Conservation (phyloP, 2,797 vertebrate genomes). For the Peromyscus nudipes region DNA sequence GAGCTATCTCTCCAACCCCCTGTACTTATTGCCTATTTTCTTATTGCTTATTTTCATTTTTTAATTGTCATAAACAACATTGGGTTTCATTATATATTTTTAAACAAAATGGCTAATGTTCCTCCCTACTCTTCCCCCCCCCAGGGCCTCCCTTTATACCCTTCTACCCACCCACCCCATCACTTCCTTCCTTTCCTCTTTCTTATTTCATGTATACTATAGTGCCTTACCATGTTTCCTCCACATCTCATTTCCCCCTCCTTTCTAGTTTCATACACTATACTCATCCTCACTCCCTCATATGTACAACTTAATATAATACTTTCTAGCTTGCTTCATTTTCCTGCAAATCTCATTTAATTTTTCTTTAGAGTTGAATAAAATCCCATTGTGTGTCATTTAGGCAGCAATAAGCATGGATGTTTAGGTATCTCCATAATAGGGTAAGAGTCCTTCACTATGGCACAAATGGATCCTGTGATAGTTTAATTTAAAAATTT, state of each 20-base stretch:
- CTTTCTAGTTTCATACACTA: not conserved
- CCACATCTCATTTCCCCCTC: too few relatives aligned
- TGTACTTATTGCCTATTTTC: not conserved
- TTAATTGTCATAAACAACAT: not conserved
- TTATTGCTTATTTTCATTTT: not conserved
- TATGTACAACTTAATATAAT: not conserved
- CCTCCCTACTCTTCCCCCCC: not conserved
- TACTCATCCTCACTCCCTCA: not conserved
- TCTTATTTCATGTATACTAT: not conserved
- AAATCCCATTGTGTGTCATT: not conserved
- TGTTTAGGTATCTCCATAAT: not conserved
- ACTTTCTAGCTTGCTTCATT: not conserved
- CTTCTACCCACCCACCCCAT: not conserved
- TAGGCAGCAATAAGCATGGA: not conserved
- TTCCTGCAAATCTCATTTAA: not conserved
- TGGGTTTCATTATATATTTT: not conserved
- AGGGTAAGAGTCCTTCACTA: not conserved
- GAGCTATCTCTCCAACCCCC: too few relatives aligned
- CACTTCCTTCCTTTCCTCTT: not conserved
- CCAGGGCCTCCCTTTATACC: too few relatives aligned
- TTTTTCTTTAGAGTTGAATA: not conserved
- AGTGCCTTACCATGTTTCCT: not conserved
- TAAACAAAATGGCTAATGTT: not conserved
- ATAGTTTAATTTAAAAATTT: not conserved
- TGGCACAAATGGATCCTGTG: too few relatives aligned